phyloP scores from a whole-genome alignment of 2,797 vertebrate genomes.

The Hoplostethus atlanticus region DNA sequence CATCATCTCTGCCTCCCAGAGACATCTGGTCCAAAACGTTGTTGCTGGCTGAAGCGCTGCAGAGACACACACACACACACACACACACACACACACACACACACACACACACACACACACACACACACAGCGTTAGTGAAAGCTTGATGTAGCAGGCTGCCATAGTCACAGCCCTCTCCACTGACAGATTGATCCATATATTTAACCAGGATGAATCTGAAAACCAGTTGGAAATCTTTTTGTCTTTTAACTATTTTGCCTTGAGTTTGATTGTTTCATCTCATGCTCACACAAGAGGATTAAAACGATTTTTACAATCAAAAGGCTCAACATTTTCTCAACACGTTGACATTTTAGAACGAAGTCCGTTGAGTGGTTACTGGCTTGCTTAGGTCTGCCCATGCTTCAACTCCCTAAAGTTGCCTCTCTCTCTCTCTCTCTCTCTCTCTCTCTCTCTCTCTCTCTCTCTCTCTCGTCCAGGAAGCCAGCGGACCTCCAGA shows the following conservation, averaged over 20 bases:
- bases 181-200: too few species aligned
- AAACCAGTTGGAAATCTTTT: background rate
- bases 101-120: constrained; percentile 22
- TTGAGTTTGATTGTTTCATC: too few species aligned
- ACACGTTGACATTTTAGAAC: too few species aligned
- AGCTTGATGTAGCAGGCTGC: constrained; percentile 4
- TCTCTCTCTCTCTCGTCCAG: constrained; percentile 71
- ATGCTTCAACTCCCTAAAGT: background rate
- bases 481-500: constrained; percentile 98
- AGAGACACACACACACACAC: background rate
- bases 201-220: too few species aligned
- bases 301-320: background rate
- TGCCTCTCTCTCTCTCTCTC: background rate
- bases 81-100: background rate
- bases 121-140: constrained; percentile 9
- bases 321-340: too few species aligned
- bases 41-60: constrained; percentile 61
- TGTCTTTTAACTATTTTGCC: background rate
- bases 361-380: too few species aligned
- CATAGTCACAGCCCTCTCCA: too few species aligned
- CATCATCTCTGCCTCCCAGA: constrained; percentile 65
- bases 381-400: background rate
- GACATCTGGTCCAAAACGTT: constrained; percentile 76
- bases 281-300: background rate
- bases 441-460: too few species aligned